Percentiles rank a stretch among this genome's conserved stretches.
phyloP scores from a whole-genome alignment of 2,888 invertebrate species.

The Hybos culiciformis region DNA sequence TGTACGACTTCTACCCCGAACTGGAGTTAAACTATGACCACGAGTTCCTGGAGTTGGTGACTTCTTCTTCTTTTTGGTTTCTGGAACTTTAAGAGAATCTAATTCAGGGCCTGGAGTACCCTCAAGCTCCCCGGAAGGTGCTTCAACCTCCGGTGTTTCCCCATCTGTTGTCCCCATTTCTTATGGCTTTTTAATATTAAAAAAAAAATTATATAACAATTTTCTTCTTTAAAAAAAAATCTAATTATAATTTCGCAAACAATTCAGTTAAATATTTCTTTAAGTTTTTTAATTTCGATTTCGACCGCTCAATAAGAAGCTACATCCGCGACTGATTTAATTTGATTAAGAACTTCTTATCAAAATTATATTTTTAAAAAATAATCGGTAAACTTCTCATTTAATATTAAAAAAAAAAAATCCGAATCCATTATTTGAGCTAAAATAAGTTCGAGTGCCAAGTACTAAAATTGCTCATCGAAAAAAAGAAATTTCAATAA shows the following conservation, averaged over 20 bases:
- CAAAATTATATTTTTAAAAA: too few species aligned
- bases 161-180: conserved; percentile 33
- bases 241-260: conserved; percentile 17
- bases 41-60: conserved; percentile 34
- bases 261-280: conserved; percentile 1
- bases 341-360: conserved; percentile 13
- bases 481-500: not conserved
- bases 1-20: conserved; percentile 34
- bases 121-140: conserved; percentile 28
- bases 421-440: conserved; percentile 12
- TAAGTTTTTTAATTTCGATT: conserved; percentile 21
- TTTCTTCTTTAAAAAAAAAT: conserved; percentile 22
- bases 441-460: conserved; percentile 18
- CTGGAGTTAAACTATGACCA: conserved; percentile 34
- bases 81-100: conserved; percentile 30
- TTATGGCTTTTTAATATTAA: not conserved
- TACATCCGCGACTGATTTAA: conserved; percentile 33
- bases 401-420: conserved; percentile 13
- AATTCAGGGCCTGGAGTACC: conserved; percentile 23
- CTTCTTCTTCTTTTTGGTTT: conserved; percentile 31
- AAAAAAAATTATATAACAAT: conserved; percentile 9
- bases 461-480: conserved; percentile 14
- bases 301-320: conserved; percentile 35
- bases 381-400: too few species aligned
- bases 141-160: conserved; percentile 25